phyloP scores from a whole-genome alignment of 2,113 vertebrate species.

The Xenopus borealis region DNA sequence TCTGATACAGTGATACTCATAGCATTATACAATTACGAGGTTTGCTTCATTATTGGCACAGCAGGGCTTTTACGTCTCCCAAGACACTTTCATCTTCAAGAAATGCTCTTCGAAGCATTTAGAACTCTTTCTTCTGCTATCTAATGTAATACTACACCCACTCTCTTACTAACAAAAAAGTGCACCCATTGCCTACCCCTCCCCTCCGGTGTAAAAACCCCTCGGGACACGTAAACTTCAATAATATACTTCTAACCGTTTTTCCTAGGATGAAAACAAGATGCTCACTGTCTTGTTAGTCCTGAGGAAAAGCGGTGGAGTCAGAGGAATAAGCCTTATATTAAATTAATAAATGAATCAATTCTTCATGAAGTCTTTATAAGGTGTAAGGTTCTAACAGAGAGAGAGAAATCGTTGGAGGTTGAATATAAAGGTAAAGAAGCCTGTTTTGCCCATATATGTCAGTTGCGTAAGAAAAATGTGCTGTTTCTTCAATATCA shows the following conservation, averaged over 20 bases:
- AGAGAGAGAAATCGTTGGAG: too few relatives aligned
- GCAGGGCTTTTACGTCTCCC: slow-evolving; percentile 20
- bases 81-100: slow-evolving; percentile 30
- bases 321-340: too few relatives aligned
- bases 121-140: neutral
- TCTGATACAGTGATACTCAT: slow-evolving; percentile 22
- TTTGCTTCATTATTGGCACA: slow-evolving; percentile 32
- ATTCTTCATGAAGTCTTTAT: too few relatives aligned
- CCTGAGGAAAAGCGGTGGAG: neutral
- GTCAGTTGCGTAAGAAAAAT: too few relatives aligned
- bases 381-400: too few relatives aligned
- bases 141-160: slow-evolving; percentile 11
- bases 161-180: slow-evolving; percentile 1
- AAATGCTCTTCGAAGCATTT: slow-evolving; percentile 33
- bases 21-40: slow-evolving; percentile 25
- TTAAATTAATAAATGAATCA: too few relatives aligned
- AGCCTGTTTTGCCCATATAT: too few relatives aligned
- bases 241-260: slow-evolving; percentile 8
- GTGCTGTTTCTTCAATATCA: too few relatives aligned
- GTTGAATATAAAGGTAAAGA: too few relatives aligned
- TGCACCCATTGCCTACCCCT: neutral
- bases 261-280: neutral
- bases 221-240: neutral
- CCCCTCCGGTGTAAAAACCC: neutral
- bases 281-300: neutral